Conservation (phyloP, 2,113 vertebrate genomes). For the Heloderma charlesbogerti region DNA sequence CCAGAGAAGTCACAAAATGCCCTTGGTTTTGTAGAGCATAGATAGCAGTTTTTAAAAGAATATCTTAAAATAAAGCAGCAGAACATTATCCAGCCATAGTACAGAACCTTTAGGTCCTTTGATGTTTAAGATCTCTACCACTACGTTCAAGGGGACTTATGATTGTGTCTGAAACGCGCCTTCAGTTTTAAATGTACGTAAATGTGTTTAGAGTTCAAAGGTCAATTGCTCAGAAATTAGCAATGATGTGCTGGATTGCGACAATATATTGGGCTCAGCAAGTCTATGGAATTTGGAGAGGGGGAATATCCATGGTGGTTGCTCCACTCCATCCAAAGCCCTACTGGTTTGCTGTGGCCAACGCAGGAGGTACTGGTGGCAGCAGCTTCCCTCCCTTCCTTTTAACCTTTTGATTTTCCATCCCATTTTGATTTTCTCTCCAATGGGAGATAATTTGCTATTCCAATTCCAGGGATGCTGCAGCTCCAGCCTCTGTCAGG, state of each 20-base stretch:
- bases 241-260: background rate
- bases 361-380: background rate
- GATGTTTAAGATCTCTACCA: background rate
- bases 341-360: background rate
- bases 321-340: background rate
- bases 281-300: background rate
- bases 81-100: background rate
- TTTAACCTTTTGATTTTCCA: background rate
- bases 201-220: background rate
- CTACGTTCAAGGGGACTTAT: background rate
- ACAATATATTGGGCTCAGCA: background rate
- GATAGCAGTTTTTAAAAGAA: slow-evolving; percentile 34
- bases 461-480: background rate
- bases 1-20: slow-evolving; percentile 46
- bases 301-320: background rate
- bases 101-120: background rate
- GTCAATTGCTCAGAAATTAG: background rate
- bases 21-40: slow-evolving; percentile 7
- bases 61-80: background rate
- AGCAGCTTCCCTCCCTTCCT: background rate
- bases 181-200: background rate
- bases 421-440: background rate
- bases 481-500: background rate
- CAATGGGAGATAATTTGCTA: background rate
- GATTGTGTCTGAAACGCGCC: background rate